Evolutionary conservation across 2,888 invertebrate species (phyloP), one percentile per base, ranked within the genome.

Genomic region (Rhabditoides inermis): DNA sequence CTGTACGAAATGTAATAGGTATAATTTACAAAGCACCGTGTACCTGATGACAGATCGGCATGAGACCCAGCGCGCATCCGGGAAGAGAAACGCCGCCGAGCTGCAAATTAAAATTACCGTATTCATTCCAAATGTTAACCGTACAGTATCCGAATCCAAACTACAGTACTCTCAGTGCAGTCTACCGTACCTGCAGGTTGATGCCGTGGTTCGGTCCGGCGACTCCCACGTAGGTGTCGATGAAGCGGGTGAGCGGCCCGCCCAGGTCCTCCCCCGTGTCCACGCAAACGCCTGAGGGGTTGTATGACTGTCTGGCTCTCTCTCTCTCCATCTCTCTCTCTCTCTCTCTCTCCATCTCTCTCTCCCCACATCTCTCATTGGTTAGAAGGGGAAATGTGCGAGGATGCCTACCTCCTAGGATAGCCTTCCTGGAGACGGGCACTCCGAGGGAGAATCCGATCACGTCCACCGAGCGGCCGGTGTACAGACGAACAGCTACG

Each of bases 121-220:
- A 7, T 7, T 7, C 7, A 32, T 10, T 32, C 32, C 15, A 15
- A 10, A 32, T 32, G n/a, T n/a, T n/a, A n/a, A n/a, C n/a, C n/a
- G n/a, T n/a, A n/a, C n/a, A n/a, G n/a, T n/a, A 32, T 32, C 32
- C 7, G 7, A 10, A 1, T n/a, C 15, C 2, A 39, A 3, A 6
- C 7, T 25, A 20, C n/a, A 41, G 25, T 44, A 1, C 5, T n/a
- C 6, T 27, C 26, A 49, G 28, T 12, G 26, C 18, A n/a, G 7
- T n/a, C 15, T 10, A 40, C n/a, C n/a, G 1, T 37, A 69, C 64
- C 61, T 72, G 71, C 5, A 64, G 69, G 6, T 63, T 51, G 7
- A 73, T 69, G 32, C 74, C 74, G 39, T 71, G 74, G 47, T 74
- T 74, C 18, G 74, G 74, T 10, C 74, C 74, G 0, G 74, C 74